Percentiles rank a stretch among this genome's conserved stretches.
phyloP scores from a whole-genome alignment of 30 jellyfish, hydroid and myxozoan genomes.

The Aurelia sp. region DNA sequence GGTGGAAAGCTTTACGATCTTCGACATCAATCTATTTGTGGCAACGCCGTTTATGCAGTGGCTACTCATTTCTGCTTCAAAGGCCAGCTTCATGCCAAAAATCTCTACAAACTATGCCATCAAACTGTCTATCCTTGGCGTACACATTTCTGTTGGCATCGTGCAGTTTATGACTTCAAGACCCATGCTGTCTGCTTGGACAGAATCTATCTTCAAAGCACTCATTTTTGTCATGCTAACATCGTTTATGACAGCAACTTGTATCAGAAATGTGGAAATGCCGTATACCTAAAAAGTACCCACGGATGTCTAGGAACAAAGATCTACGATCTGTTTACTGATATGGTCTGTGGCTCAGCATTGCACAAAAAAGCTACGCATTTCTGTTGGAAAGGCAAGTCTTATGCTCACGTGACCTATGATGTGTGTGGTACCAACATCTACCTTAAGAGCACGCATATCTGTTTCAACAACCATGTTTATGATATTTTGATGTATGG shows the following conservation, averaged over 20 bases:
- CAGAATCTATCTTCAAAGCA: background rate
- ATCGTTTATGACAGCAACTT: background rate
- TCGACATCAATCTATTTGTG: background rate
- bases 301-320: background rate
- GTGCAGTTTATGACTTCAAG: slow-evolving; percentile 2
- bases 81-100: background rate
- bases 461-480: slow-evolving; percentile 2
- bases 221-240: slow-evolving; percentile 8
- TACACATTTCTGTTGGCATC: slow-evolving; percentile 43
- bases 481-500: background rate
- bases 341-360: background rate
- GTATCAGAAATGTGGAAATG: slow-evolving; percentile 4
- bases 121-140: background rate
- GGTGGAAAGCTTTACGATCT: slow-evolving; percentile 34
- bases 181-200: slow-evolving; percentile 20
- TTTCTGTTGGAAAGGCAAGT: slow-evolving; percentile 1
- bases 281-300: background rate
- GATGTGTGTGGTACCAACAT: slow-evolving; percentile 2
- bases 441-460: background rate
- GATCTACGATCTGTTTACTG: background rate
- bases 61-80: background rate
- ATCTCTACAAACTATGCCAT: background rate
- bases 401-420: slow-evolving; percentile 1
- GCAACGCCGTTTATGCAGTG: background rate
- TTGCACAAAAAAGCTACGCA: background rate